These are phyloP conservation scores for Petrocephalus zakoni DNA, from an alignment of 2,113 vertebrate species.

Conservation along the genomic window DNA sequence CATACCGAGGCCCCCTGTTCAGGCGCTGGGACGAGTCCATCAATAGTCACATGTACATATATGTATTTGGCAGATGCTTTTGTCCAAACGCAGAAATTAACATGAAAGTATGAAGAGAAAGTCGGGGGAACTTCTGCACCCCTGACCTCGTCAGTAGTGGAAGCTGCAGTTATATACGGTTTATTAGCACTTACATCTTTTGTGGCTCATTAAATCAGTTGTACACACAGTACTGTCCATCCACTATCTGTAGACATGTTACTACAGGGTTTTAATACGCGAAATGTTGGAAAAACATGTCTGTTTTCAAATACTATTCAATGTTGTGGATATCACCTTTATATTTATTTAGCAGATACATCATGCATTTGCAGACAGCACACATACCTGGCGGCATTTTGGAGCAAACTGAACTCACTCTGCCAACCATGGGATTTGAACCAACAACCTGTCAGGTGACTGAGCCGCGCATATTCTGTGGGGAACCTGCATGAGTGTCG, in stretches of 20 bases:
- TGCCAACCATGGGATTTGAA: neutral
- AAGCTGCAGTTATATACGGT: too few relatives aligned
- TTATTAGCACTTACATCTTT: too few relatives aligned
- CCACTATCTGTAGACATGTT: too few relatives aligned
- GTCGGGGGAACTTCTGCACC: neutral
- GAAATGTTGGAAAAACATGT: too few relatives aligned
- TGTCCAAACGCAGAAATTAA: neutral
- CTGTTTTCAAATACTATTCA: neutral
- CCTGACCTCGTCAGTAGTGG: too few relatives aligned
- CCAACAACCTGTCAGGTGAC: neutral
- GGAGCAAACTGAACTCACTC: neutral
- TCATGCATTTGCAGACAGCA: too few relatives aligned
- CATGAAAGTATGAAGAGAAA: neutral
- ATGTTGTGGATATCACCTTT: neutral
- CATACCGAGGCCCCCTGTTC: neutral
- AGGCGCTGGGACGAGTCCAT: neutral
- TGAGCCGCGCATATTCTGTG: neutral
- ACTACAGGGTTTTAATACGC: too few relatives aligned
- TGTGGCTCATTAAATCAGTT: too few relatives aligned
- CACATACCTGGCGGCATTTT: too few relatives aligned
- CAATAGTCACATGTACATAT: neutral
- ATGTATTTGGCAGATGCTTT: neutral
- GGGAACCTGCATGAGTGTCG: neutral
- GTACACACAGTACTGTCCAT: too few relatives aligned
- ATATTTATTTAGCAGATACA: neutral